Evolutionary conservation across 2,888 invertebrate genomes (phyloP).

Genomic region (Meandrusa payeni): DNA sequence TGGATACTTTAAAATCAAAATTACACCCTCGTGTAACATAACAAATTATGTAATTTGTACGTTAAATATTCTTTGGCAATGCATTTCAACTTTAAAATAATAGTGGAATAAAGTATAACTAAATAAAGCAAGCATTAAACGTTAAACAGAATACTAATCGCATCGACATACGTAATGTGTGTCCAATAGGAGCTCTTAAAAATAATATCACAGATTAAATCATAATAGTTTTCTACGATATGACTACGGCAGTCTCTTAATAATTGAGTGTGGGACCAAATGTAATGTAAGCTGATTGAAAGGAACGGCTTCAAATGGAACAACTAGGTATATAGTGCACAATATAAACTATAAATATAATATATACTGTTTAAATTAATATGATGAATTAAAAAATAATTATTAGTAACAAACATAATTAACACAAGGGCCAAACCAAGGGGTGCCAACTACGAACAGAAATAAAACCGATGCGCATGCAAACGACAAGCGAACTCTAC

Average conservation of each 20-base stretch:
- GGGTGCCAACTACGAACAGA: constrained; percentile 78
- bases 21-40: too few species aligned
- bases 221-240: constrained; percentile 45
- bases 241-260: constrained; percentile 59
- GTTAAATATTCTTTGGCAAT: constrained; percentile 19
- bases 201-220: constrained; percentile 74
- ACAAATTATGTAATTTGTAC: too few species aligned
- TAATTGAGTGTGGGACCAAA: constrained; percentile 41
- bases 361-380: constrained; percentile 40
- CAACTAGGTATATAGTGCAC: constrained; percentile 24
- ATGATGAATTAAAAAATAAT: constrained; percentile 39
- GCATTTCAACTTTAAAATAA: constrained; percentile 7
- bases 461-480: constrained; percentile 65
- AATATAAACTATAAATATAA: constrained; percentile 41
- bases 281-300: constrained; percentile 19
- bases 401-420: constrained; percentile 37
- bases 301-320: background rate
- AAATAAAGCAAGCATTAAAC: constrained; percentile 6
- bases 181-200: constrained; percentile 27
- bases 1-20: too few species aligned
- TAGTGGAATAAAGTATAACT: background rate
- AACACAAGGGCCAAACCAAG: constrained; percentile 77
- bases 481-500: constrained; percentile 65
- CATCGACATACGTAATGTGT: constrained; percentile 9
- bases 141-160: constrained; percentile 4